Conservation (phyloP, 2,113 vertebrate species). For the pig (Sus scrofa) region T2T-Sscrofa CM000817.6:162318501-162319000, state of each 20-base stretch:
- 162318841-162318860: conserved; percentile 29
- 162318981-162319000: not conserved
- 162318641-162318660: conserved; percentile 3
- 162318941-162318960: not conserved
- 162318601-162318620: conserved; percentile 16
- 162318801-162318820: not conserved
- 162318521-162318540: not conserved
- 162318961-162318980: not conserved
- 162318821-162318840: conserved; percentile 1
- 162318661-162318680: not conserved
- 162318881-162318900: not conserved
- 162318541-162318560: not conserved
- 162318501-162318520: not conserved
- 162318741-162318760: not conserved
- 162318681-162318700: not conserved
- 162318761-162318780: not conserved
- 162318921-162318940: not conserved
- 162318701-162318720: not conserved
- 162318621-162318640: not conserved
- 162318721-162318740: not conserved
- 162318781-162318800: not conserved
- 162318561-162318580: not conserved
- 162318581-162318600: conserved; percentile 16
- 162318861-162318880: not conserved
- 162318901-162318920: conserved; percentile 13